Conservation (phyloP, 2,888 invertebrate genomes). For the Stictocephala bisonia region DNA sequence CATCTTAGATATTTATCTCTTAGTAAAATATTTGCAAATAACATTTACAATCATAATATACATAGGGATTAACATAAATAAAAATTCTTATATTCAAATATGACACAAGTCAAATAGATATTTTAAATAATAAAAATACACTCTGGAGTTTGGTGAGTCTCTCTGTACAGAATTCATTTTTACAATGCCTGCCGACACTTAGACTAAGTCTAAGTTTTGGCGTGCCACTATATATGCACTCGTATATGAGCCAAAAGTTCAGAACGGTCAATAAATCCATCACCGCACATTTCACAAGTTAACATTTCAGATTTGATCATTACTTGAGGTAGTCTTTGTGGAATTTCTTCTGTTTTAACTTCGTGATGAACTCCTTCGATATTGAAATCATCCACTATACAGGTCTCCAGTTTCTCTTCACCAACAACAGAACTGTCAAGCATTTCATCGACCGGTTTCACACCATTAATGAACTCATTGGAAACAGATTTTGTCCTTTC, state of each 20-base stretch:
- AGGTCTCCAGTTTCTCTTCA: constrained; percentile 53
- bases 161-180: constrained; percentile 32
- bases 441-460: constrained; percentile 38
- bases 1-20: constrained; percentile 26
- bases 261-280: constrained; percentile 78
- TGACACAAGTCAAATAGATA: constrained; percentile 38
- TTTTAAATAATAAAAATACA: constrained; percentile 38
- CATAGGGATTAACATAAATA: constrained; percentile 36
- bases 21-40: constrained; percentile 7
- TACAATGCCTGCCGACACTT: constrained; percentile 30
- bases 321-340: constrained; percentile 44
- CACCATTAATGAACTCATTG: constrained; percentile 49
- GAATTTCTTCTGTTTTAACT: constrained; percentile 24
- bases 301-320: constrained; percentile 59
- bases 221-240: constrained; percentile 72
- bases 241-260: constrained; percentile 82
- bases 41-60: constrained; percentile 33
- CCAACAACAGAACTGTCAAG: constrained; percentile 29
- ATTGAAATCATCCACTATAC: constrained; percentile 52
- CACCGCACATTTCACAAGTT: constrained; percentile 86
- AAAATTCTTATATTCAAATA: constrained; percentile 38
- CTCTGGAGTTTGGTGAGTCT: constrained; percentile 6
- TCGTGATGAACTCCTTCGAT: constrained; percentile 40
- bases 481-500: constrained; percentile 56
- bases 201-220: constrained; percentile 42